Percentiles rank a stretch among this genome's conserved stretches.
Conservation (phyloP, 1,140 invertebrate genomes). For the Dreissena rostriformis region DNA sequence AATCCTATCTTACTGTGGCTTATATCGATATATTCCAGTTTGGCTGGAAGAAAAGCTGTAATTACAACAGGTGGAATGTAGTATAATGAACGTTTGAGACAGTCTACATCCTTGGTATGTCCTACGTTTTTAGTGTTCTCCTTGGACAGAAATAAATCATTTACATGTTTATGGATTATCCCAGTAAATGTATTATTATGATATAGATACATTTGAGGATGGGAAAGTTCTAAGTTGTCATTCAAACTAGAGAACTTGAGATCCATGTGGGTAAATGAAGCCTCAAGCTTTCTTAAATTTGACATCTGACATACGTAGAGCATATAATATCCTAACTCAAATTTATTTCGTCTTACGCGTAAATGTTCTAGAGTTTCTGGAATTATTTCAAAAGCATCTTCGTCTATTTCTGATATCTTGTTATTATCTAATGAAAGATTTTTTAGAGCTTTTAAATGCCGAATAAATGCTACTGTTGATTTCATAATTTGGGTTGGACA, state of each 20-base stretch:
- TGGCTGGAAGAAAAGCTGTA: slow-evolving; percentile 6
- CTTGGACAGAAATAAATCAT: background rate
- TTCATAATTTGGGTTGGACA: background rate
- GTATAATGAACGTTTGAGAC: background rate
- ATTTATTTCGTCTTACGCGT: background rate
- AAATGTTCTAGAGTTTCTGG: slow-evolving; percentile 5
- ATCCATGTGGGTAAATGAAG: background rate
- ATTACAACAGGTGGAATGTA: slow-evolving; percentile 8
- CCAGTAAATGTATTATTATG: background rate
- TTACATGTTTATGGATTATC: background rate
- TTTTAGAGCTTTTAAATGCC: slow-evolving; percentile 4
- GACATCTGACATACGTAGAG: background rate
- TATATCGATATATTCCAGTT: slow-evolving; percentile 13
- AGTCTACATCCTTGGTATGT: background rate
- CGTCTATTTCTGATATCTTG: background rate
- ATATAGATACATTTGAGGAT: background rate
- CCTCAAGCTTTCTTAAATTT: slow-evolving; percentile 6
- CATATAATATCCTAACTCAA: slow-evolving; percentile 10
- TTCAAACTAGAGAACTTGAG: background rate
- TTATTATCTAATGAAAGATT: slow-evolving; percentile 26
- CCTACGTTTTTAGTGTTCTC: background rate
- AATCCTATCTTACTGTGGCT: slow-evolving; percentile 22
- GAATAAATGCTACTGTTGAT: background rate
- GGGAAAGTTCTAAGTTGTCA: background rate
- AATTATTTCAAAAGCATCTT: background rate